Percentiles rank a stretch among this genome's conserved stretches.
Conservation (phyloP, 2,797 vertebrate genomes). For the Oreortyx pictus region DNA sequence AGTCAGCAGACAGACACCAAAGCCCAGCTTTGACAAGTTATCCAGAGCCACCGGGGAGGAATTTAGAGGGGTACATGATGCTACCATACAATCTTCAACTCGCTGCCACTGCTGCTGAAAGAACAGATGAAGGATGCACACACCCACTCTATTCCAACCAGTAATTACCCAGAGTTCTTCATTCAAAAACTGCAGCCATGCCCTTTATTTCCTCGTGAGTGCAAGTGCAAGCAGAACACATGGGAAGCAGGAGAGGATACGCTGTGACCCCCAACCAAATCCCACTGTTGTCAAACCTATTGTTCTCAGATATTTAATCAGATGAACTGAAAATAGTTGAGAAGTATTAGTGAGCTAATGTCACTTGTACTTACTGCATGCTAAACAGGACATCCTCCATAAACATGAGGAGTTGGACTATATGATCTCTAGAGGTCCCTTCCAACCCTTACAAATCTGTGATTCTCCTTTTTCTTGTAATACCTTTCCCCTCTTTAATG, state of each 20-base stretch:
- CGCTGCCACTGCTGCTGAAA: neutral
- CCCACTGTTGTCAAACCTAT: neutral
- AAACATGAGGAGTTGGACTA: too few species aligned
- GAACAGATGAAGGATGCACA: too few species aligned
- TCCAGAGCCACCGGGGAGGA: fast-evolving
- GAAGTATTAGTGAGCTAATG: neutral
- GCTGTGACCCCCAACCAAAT: neutral
- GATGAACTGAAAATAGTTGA: neutral
- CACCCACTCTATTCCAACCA: neutral
- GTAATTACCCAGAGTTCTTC: neutral
- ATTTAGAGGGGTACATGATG: neutral
- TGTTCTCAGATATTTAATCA: neutral
- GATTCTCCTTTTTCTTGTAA: neutral
- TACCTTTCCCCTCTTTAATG: neutral
- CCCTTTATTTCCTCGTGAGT: neutral
- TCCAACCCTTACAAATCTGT: too few species aligned
- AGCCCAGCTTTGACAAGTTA: neutral
- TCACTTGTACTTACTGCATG: neutral
- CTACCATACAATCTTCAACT: neutral
- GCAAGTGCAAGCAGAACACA: neutral
- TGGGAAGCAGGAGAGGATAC: neutral
- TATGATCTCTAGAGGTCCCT: too few species aligned
- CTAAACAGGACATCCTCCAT: neutral
- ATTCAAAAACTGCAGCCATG: neutral
- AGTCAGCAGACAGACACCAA: neutral